Evolutionary conservation across 2,888 invertebrate species (phyloP).

Genomic region (Eurois occulta): DNA sequence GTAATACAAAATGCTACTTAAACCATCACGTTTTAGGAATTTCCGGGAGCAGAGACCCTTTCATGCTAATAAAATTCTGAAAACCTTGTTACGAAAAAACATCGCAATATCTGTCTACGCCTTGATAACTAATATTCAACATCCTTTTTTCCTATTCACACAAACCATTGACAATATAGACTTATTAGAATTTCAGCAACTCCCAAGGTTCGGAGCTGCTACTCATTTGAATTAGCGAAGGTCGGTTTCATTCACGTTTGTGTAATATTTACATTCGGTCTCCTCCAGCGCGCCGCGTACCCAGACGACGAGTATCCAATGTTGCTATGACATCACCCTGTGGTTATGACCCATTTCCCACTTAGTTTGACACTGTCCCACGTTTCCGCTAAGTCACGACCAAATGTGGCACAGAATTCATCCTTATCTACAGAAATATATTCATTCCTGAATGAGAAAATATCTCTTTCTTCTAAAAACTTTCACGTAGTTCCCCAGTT

Average conservation of each 20-base stretch:
- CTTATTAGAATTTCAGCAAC: slow-evolving; percentile 41
- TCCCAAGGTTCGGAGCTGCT: slow-evolving; percentile 32
- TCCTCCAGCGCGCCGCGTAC: slow-evolving; percentile 14
- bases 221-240: slow-evolving; percentile 51
- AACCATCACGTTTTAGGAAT: background rate
- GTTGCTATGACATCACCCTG: slow-evolving; percentile 60
- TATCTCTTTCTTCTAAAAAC: slow-evolving; percentile 20
- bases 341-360: slow-evolving; percentile 56
- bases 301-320: slow-evolving; percentile 46
- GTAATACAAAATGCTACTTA: background rate
- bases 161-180: slow-evolving; percentile 41
- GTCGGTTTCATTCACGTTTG: slow-evolving; percentile 57
- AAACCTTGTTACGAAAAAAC: background rate
- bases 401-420: slow-evolving; percentile 28
- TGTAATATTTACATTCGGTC: slow-evolving; percentile 59
- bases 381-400: slow-evolving; percentile 28
- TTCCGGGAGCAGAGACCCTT: background rate
- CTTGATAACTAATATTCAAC: slow-evolving; percentile 7
- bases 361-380: slow-evolving; percentile 45
- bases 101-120: slow-evolving; percentile 3
- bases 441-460: slow-evolving; percentile 21
- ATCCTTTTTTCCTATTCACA: slow-evolving; percentile 4
- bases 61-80: slow-evolving; percentile 2
- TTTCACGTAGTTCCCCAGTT: slow-evolving; percentile 7
- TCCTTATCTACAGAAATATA: slow-evolving; percentile 7